These are phyloP conservation scores for Bos javanicus DNA, from an alignment of 2,113 vertebrate species.

Conservation along the genomic window DNA sequence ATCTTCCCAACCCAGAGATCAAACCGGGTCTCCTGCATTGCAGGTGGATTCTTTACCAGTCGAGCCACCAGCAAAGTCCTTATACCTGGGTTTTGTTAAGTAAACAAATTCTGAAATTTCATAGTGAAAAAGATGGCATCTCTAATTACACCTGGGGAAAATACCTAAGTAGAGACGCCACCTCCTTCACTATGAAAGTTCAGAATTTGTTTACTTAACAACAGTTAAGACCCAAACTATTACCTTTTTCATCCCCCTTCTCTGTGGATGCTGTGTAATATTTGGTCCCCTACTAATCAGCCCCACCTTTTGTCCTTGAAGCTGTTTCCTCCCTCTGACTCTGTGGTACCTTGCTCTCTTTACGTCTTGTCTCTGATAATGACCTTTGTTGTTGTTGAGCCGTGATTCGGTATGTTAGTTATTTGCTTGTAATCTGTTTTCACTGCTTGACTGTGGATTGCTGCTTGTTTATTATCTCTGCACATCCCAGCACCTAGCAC, in stretches of 20 bases:
- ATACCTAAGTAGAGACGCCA: not conserved
- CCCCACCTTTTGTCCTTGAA: not conserved
- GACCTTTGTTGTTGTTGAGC: not conserved
- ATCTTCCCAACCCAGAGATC: not conserved
- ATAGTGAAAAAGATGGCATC: not conserved
- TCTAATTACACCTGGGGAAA: not conserved
- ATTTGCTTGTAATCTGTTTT: not conserved
- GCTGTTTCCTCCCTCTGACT: not conserved
- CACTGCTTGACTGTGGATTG: not conserved
- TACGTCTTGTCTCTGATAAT: not conserved
- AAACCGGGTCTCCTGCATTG: not conserved
- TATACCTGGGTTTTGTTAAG: not conserved
- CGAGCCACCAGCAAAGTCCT: not conserved
- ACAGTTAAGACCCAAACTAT: not conserved
- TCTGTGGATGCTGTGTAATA: not conserved
- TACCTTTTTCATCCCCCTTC: not conserved
- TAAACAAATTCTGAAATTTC: slow-evolving; percentile 15
- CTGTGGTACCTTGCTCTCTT: not conserved
- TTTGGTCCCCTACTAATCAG: not conserved
- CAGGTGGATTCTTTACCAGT: not conserved
- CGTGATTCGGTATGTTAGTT: not conserved
- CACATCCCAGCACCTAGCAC: not conserved
- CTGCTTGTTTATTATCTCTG: not conserved
- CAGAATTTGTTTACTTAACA: not conserved
- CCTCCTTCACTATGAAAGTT: not conserved